phyloP scores from a whole-genome alignment of 1,140 invertebrate genomes.

The Colletes latitarsis region DNA sequence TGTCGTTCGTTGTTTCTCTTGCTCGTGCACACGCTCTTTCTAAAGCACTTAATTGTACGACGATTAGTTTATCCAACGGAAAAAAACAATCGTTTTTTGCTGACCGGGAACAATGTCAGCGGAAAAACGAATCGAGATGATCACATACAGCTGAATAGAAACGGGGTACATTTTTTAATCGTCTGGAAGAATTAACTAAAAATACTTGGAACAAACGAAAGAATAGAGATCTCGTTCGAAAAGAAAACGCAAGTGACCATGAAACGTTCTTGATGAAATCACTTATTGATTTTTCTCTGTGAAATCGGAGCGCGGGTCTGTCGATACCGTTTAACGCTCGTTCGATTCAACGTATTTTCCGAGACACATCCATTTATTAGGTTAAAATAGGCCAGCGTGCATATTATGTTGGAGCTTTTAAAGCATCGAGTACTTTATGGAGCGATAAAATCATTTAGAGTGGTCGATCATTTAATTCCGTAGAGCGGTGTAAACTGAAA shows the following conservation, averaged over 20 bases:
- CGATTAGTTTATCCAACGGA: not conserved
- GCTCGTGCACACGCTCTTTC: not conserved
- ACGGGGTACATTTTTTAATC: no score
- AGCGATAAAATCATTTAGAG: no score
- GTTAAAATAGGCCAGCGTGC: no score
- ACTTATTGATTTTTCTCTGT: no score
- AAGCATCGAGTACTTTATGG: not conserved
- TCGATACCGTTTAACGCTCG: not conserved
- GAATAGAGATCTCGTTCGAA: no score
- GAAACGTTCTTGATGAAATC: not conserved
- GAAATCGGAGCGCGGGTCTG: not conserved
- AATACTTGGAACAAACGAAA: no score
- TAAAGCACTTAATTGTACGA: not conserved
- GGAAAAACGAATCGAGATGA: no score
- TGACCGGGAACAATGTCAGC: not conserved
- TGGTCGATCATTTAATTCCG: no score
- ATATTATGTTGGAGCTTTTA: no score
- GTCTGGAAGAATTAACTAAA: no score
- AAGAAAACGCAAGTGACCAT: not conserved
- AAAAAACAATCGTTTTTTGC: not conserved
- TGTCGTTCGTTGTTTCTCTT: slow-evolving; percentile 10
- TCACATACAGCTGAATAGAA: no score
- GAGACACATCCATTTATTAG: no score
- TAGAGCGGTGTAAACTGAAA: not conserved
- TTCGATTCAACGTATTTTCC: not conserved